Base-by-base conservation (phyloP, 2,797 vertebrate species). In the Mareca strepera region DNA sequence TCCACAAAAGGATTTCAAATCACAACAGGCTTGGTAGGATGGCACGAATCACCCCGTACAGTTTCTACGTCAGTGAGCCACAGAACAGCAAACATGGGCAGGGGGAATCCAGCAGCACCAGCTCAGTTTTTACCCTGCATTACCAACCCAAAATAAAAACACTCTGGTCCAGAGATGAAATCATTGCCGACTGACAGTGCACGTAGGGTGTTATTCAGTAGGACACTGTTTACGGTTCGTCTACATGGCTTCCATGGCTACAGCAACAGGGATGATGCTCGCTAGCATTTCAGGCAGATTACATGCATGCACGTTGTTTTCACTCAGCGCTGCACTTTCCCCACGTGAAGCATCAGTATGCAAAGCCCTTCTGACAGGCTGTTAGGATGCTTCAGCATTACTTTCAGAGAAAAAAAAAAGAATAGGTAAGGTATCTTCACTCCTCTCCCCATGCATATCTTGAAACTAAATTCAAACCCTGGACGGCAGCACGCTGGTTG, bases 211-310 rank as follows among this genome's bases (percentile, higher is more conserved):
- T 35, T 73, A n/a, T 58, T 91, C 87, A 48, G 85, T 56, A 93
- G 80, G 69, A 76, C 39, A 43, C 12, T 86, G 92, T 93, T 94
- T 82, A 62, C 76, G 68, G 91, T 55, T 86, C 44, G 1, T 50
- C 94, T 90, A 60, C 55, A 3, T 33, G 48, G 90, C 89, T 95
- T 83, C 91, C 94, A 95, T 74, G 33, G 89, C 95, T 94, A 74
- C 94, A 91, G 88, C 84, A 87, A 14, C 76, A 68, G 77, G 69
- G 82, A 68, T 16, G 75, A 18, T 85, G 87, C 12, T 53, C 44
- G 75, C 43, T 46, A 73, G 88, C 82, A 50, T 82, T 69, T 90
- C 1, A 63, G 59, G 37, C 56, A 67, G 41, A 43, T 69, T 13
- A 50, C n/a, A 88, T 6, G 2, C 4, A 84, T 29, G 52, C 86